Evolutionary conservation across 2,113 vertebrate genomes (phyloP).

Genomic region (Ceuthmochares aereus): DNA sequence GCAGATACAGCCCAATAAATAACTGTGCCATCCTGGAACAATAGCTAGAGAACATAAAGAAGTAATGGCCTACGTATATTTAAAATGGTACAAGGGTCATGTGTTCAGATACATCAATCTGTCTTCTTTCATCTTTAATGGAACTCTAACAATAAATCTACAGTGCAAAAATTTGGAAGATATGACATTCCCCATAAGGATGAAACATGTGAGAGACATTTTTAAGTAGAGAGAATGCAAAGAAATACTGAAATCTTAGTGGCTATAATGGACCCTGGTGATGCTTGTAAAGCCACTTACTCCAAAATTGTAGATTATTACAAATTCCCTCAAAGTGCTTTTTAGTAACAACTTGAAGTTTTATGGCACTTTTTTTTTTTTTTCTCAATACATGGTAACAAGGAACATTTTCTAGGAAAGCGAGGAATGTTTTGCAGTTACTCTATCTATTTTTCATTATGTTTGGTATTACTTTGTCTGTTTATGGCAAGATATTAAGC

Average conservation of each 20-base stretch:
- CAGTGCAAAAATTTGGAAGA: not conserved
- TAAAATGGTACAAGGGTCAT: not conserved
- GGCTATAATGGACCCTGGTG: not conserved
- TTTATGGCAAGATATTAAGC: not conserved
- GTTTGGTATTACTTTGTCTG: not conserved
- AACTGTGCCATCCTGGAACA: not conserved
- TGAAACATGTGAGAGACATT: not conserved
- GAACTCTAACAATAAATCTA: slow-evolving; percentile 2
- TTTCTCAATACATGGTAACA: not conserved
- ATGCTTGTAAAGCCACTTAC: not conserved
- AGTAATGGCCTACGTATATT: not conserved
- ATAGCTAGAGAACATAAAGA: not conserved
- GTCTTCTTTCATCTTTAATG: not conserved
- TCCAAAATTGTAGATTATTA: not conserved
- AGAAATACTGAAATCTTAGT: not conserved
- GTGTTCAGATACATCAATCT: not conserved
- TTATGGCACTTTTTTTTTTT: not conserved
- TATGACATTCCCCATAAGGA: not conserved
- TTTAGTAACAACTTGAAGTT: not conserved
- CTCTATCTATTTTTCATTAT: not conserved
- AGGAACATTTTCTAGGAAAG: not conserved
- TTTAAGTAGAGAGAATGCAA: not conserved
- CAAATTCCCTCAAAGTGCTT: not conserved
- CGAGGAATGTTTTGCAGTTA: not conserved
- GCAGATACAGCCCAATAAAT: not conserved